Base-by-base conservation (phyloP, 2,888 invertebrate species). In the Chorisops tibialis region DNA sequence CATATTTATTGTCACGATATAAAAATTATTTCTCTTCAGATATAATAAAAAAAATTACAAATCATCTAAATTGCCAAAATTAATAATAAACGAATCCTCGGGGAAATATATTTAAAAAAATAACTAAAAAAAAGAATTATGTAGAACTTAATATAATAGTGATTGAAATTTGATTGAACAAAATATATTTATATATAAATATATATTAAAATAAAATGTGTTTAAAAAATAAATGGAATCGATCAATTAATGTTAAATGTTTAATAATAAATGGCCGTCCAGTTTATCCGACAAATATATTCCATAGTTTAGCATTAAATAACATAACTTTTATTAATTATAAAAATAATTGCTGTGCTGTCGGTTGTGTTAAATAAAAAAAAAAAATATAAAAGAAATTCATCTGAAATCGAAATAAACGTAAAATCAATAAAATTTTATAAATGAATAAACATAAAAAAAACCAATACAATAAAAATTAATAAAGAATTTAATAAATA, bases 321-420 rank as follows among this genome's bases (percentile, higher is more conserved):
- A 47, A n/a, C n/a, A 41, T 41, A 35, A 51, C n/a, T n/a, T n/a
- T n/a, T n/a, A n/a, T 3, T n/a, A 54, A 43, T 43, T 39, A 35
- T 4, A 30, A 24, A 38, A 11, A 45, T 11, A 14, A 14, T 49
- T 18, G 41, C 54, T 58, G 56, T 43, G 62, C 50, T 41, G 48
- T 56, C 30, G 62, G 62, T 62, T 62, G 62, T 62, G 62, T 50
- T 45, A 48, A 48, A 22, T 45, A 43, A n/a, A 60, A 43, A 24
- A 12, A 35, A 11, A n/a, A 49, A 38, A 54, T 4, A 43, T 16
- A 18, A 39, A 43, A 30, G 43, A 43, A 30, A 54, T 12, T 30
- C n/a, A 47, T 18, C n/a, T 9, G 6, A 5, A 21, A 47, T 21
- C 19, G 19, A n/a, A 49, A 35, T 37, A 19, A 59, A 59, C 11